phyloP scores from a whole-genome alignment of 2,113 vertebrate genomes.

The Oophaga pumilio region DNA sequence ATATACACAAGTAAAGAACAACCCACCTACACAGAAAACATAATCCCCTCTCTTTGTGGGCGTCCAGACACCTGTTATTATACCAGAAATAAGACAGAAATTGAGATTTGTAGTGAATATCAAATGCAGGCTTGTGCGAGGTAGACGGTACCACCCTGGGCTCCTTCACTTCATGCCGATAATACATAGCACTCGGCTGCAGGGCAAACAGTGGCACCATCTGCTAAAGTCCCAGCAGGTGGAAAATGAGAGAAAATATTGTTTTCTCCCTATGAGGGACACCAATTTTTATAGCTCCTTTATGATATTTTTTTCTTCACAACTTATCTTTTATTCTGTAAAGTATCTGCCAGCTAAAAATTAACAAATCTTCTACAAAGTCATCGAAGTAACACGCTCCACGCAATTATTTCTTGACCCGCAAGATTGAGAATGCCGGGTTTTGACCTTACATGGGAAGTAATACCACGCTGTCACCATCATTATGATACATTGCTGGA shows the following conservation, averaged over 20 bases:
- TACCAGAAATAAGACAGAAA: not conserved
- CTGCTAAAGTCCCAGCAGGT: conserved; percentile 45
- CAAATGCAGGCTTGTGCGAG: not conserved
- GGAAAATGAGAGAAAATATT: conserved; percentile 46
- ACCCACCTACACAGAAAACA: not conserved
- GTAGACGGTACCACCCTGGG: conserved; percentile 23
- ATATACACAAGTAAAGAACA: not conserved
- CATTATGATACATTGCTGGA: not conserved
- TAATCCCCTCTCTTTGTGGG: not conserved
- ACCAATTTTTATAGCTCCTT: conserved; percentile 26
- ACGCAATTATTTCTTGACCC: not conserved
- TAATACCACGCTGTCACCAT: not conserved
- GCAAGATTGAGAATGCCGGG: not conserved
- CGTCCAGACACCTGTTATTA: not conserved
- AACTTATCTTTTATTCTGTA: not conserved
- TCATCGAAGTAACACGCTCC: not conserved
- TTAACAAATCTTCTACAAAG: not conserved
- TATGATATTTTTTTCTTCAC: conserved; percentile 8
- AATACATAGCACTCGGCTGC: conserved; percentile 24
- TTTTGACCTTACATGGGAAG: not conserved
- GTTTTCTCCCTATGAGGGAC: conserved; percentile 32
- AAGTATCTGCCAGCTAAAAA: conserved; percentile 4
- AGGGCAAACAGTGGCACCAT: conserved; percentile 50
- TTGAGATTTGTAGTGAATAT: conserved; percentile 10
- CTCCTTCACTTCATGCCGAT: conserved; percentile 26